These are phyloP conservation scores for Myrmophylax atrothorax DNA, from an alignment of 2,113 vertebrate species.

Conservation along the genomic window DNA sequence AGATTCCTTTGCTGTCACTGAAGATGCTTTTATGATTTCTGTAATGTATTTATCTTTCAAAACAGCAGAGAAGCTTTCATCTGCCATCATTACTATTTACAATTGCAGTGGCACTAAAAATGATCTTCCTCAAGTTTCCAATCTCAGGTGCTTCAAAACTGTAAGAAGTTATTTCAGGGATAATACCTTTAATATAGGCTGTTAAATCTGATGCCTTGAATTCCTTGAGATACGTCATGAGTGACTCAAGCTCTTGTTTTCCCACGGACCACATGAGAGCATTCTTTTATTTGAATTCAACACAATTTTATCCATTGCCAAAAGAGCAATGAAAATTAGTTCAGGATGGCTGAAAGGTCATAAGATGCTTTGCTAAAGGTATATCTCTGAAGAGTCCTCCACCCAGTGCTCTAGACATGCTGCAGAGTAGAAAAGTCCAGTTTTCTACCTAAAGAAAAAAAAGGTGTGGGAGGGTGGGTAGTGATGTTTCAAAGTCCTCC, in stretches of 20 bases:
- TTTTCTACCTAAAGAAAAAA: background rate
- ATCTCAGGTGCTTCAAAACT: conserved; percentile 62
- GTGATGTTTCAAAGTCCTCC: background rate
- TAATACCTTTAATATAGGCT: conserved; percentile 64
- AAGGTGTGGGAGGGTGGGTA: background rate
- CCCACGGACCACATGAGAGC: background rate
- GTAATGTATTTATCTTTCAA: conserved; percentile 61
- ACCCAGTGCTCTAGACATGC: background rate
- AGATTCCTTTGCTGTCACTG: conserved; percentile 47
- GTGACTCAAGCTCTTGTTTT: conserved; percentile 21
- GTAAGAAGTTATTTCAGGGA: conserved; percentile 62
- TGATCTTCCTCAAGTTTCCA: conserved; percentile 69
- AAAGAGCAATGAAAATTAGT: conserved; percentile 37
- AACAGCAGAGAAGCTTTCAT: conserved; percentile 65
- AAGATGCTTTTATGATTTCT: conserved; percentile 66
- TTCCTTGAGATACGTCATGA: conserved; percentile 47
- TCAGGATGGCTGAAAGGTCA: background rate
- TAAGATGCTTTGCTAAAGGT: background rate
- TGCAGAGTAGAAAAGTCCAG: background rate
- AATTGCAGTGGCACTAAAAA: conserved; percentile 64
- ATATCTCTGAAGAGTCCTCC: background rate
- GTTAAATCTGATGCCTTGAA: conserved; percentile 70
- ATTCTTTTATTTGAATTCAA: conserved; percentile 33
- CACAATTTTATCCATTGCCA: background rate
- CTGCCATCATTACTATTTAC: conserved; percentile 60